Percentiles rank a stretch among this genome's conserved stretches.
Conservation (phyloP, 2,797 vertebrate species). For the Carapus acus region DNA sequence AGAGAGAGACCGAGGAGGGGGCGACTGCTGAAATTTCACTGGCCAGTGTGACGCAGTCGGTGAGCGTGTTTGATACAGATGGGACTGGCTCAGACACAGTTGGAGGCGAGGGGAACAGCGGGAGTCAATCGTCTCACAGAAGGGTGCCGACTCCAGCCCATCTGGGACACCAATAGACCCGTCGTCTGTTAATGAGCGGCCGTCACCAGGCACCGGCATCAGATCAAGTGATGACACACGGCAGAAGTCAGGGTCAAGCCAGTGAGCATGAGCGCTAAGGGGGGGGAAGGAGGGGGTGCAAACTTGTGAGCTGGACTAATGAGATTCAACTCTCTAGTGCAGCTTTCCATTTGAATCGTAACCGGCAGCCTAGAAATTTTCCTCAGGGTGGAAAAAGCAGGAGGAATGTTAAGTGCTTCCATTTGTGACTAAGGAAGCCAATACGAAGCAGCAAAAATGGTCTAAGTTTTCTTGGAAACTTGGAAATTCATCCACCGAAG, state of each 20-base stretch:
- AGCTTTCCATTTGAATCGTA: not conserved
- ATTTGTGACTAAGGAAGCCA: no score
- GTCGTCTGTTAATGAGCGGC: not conserved
- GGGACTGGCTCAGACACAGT: not conserved
- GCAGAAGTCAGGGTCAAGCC: conserved; percentile 31
- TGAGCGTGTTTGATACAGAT: not conserved
- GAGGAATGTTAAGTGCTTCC: no score
- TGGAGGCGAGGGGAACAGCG: not conserved
- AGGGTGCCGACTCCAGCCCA: not conserved
- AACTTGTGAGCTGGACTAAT: conserved; percentile 4
- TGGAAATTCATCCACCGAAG: no score
- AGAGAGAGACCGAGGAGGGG: not conserved
- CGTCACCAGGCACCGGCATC: conserved; percentile 11
- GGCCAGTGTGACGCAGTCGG: not conserved
- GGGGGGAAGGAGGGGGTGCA: conserved; percentile 7
- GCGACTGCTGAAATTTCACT: not conserved
- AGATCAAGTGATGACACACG: conserved; percentile 31
- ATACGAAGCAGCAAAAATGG: no score
- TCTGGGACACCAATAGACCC: not conserved
- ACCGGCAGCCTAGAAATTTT: not conserved
- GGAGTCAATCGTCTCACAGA: not conserved
- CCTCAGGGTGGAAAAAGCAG: not conserved
- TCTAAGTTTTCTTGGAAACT: no score
- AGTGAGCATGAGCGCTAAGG: conserved; percentile 23
- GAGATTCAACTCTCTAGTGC: not conserved